phyloP scores from a whole-genome alignment of 53 echinoderm and acorn worm genomes.

The Arbacia lixula region DNA sequence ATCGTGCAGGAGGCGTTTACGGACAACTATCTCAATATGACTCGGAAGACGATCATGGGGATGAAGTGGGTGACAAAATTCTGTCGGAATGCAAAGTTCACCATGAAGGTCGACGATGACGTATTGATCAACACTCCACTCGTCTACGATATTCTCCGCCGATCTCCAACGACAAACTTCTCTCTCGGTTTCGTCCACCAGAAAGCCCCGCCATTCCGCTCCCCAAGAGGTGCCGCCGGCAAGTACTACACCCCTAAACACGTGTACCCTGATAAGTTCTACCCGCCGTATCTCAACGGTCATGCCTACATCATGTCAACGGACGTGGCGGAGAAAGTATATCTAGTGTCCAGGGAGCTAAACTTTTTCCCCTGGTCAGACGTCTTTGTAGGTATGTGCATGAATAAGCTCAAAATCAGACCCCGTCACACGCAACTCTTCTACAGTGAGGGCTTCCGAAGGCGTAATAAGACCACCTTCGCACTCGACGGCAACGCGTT shows the following conservation, averaged over 20 bases:
- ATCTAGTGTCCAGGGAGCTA: not conserved
- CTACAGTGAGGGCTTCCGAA: not conserved
- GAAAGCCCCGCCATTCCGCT: not conserved
- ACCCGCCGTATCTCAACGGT: constrained; percentile 15
- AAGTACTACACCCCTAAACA: not conserved
- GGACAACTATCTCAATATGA: constrained; percentile 9
- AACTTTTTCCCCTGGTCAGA: constrained; percentile 3
- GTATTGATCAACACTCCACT: not conserved
- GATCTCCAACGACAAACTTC: not conserved
- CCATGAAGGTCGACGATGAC: constrained; percentile 25
- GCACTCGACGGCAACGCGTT: not conserved
- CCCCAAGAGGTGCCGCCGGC: not conserved
- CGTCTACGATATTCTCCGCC: not conserved
- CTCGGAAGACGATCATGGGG: constrained; percentile 15
- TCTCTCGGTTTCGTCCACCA: not conserved
- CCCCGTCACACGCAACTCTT: constrained; percentile 16
- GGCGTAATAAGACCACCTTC: not conserved
- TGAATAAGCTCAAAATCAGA: constrained; percentile 32
- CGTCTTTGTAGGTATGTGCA: constrained; percentile 25
- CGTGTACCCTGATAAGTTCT: not conserved
- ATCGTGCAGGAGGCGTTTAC: constrained; percentile 11
- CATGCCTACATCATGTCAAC: not conserved
- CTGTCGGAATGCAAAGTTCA: constrained; percentile 12
- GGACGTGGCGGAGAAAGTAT: constrained; percentile 5
- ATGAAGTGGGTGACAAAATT: constrained; percentile 13